A percentile compares a stretch with the other conserved stretches of the same genome.
Evolutionary conservation across 1,140 invertebrate genomes (phyloP).

Genomic region (Melipona quadrifasciata): DNA sequence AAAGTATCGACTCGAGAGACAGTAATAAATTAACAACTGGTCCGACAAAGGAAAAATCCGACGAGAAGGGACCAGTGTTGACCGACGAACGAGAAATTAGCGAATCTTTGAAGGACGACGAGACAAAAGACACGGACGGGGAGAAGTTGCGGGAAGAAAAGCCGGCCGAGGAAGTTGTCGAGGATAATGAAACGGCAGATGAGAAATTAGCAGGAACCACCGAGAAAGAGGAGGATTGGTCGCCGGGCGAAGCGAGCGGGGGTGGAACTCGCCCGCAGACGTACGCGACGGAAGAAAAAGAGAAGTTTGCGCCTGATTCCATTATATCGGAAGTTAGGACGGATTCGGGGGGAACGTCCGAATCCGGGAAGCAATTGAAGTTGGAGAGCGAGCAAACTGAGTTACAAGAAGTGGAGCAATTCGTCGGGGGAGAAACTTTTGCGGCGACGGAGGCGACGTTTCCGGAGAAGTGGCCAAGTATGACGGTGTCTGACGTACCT

Average conservation of each 20-base stretch:
- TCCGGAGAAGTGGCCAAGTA: background rate
- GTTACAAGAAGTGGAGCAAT: background rate
- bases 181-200: conserved; percentile 9
- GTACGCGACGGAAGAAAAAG: background rate
- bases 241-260: background rate
- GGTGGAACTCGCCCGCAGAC: background rate
- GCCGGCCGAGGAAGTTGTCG: background rate
- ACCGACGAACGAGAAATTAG: background rate
- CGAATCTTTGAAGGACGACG: background rate
- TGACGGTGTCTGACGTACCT: no score
- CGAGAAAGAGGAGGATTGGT: background rate
- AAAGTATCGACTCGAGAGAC: background rate
- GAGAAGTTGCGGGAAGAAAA: background rate
- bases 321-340: background rate
- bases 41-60: no score
- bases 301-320: conserved; percentile 22
- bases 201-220: background rate
- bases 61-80: no score
- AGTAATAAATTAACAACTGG: background rate
- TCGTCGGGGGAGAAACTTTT: background rate
- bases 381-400: background rate
- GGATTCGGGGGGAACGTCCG: conserved; percentile 5
- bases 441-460: background rate
- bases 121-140: background rate
- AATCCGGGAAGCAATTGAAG: background rate